Percentiles rank a stretch among this genome's conserved stretches.
These are phyloP conservation scores for Poecile montanus DNA, from an alignment of 2,797 vertebrate species.

Conservation along the genomic window DNA sequence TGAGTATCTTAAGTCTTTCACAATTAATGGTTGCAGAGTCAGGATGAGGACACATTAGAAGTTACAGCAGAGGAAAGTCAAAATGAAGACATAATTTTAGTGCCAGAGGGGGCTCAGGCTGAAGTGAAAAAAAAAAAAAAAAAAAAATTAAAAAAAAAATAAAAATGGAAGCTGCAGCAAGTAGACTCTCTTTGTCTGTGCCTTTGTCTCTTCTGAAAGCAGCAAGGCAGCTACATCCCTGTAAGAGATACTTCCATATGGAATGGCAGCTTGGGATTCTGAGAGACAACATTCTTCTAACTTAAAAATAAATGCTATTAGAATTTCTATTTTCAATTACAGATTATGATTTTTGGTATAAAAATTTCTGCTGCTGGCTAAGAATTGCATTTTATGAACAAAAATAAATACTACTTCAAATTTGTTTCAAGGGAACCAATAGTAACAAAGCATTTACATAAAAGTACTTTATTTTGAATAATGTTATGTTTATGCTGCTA, in stretches of 20 bases:
- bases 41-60: neutral
- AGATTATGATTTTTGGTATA: neutral
- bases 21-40: neutral
- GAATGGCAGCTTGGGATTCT: neutral
- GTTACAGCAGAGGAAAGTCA: neutral
- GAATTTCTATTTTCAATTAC: neutral
- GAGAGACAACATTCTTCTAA: neutral
- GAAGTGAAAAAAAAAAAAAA: fast-evolving
- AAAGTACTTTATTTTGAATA: neutral
- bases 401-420: neutral
- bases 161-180: neutral
- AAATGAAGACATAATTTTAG: neutral
- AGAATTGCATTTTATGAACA: neutral
- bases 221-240: neutral
- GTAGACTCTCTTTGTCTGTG: neutral
- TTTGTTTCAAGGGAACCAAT: neutral
- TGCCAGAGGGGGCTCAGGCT: neutral
- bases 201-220: neutral
- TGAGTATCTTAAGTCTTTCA: neutral
- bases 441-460: neutral
- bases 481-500: neutral
- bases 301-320: neutral
- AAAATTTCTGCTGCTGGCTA: neutral
- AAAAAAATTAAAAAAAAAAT: neutral
- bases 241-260: neutral